Conservation (phyloP, 2,888 invertebrate species). For the Drosophila formosana region DNA sequence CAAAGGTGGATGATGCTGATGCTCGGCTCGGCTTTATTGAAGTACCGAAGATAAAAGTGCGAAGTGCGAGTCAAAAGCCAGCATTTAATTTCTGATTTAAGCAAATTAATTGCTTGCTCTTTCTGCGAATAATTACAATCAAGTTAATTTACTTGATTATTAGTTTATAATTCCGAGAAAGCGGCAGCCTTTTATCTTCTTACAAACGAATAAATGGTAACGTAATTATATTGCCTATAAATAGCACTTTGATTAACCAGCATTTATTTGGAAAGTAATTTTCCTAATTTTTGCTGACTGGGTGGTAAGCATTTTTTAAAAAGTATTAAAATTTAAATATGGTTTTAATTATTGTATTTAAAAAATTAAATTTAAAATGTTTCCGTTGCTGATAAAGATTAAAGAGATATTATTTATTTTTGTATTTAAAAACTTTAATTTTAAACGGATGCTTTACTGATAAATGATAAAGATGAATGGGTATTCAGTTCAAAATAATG, state of each 20-base stretch:
- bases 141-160: conserved; percentile 12
- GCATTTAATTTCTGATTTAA: conserved; percentile 12
- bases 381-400: too few species aligned
- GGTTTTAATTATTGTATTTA: too few species aligned
- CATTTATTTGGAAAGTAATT: not conserved
- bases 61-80: not conserved
- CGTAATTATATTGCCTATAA: not conserved
- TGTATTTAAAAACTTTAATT: too few species aligned
- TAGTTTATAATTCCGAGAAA: conserved; percentile 11
- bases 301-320: too few species aligned
- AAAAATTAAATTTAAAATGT: too few species aligned
- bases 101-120: conserved; percentile 21
- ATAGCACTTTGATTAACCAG: not conserved
- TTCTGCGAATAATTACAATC: conserved; percentile 15
- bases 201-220: not conserved
- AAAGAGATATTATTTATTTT: too few species aligned
- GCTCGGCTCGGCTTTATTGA: not conserved
- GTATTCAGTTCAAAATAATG: too few species aligned
- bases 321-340: too few species aligned
- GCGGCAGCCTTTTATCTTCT: not conserved
- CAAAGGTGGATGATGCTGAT: conserved; percentile 8
- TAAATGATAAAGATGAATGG: too few species aligned
- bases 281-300: too few species aligned
- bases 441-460: too few species aligned
- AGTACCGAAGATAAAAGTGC: not conserved